A percentile compares a stretch with the other conserved stretches of the same genome.
Evolutionary conservation across 2,113 vertebrate species (phyloP).

Genomic region (Sakesphorus luctuosus): DNA sequence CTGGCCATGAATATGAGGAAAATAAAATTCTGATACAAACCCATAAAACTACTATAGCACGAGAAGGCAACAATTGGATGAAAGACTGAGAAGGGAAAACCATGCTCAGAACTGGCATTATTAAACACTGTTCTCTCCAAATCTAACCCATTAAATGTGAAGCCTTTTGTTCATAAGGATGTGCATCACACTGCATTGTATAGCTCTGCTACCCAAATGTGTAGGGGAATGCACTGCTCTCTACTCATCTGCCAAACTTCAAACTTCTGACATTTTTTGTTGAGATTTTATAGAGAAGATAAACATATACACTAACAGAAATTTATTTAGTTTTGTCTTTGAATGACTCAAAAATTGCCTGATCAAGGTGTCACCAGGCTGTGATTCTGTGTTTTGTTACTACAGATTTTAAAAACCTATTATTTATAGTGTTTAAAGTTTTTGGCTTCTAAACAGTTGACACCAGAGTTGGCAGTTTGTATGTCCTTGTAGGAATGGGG

Average conservation of each 20-base stretch:
- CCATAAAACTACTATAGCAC: neutral
- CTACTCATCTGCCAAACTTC: neutral
- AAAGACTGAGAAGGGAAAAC: neutral
- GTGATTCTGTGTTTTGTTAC: neutral
- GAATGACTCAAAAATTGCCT: neutral
- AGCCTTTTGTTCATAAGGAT: neutral
- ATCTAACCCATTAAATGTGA: rapidly evolving
- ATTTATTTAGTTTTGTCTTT: neutral
- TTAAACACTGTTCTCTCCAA: neutral
- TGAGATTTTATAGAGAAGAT: neutral
- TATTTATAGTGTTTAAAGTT: neutral
- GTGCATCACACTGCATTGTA: rapidly evolving
- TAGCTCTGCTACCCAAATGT: neutral
- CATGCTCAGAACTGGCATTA: neutral
- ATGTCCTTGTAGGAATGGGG: neutral
- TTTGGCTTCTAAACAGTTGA: neutral
- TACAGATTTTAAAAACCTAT: neutral
- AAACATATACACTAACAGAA: neutral
- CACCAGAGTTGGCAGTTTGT: neutral
- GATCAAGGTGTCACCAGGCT: neutral
- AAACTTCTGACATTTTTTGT: neutral
- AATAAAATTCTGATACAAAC: neutral
- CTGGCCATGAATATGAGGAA: neutral
- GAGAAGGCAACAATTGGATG: neutral
- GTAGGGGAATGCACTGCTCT: neutral